These are phyloP conservation scores for Aethina tumida DNA, from an alignment of 1,140 invertebrate species.

Conservation along the genomic window DNA sequence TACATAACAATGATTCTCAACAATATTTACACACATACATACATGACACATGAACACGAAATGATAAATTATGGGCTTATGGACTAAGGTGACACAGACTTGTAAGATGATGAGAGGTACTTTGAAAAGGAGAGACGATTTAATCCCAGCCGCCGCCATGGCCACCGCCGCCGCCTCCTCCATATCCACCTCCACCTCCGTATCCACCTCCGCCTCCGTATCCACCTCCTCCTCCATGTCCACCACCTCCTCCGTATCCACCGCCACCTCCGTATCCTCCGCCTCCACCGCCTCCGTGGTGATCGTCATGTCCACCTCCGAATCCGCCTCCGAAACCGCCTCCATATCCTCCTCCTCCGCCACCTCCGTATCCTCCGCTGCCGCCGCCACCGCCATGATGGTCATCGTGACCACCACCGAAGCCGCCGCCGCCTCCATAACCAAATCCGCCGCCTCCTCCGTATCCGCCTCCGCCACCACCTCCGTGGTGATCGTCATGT, in stretches of 20 bases:
- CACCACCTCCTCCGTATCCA: conserved; percentile 11
- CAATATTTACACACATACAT: conserved; percentile 21
- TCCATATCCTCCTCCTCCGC: conserved; percentile 8
- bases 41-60: conserved; percentile 14
- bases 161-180: conserved; percentile 11
- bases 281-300: conserved; percentile 16
- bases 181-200: conserved; percentile 10
- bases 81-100: conserved; percentile 17
- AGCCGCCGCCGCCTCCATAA: conserved; percentile 11
- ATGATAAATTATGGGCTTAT: conserved; percentile 19
- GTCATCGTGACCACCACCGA: conserved; percentile 5
- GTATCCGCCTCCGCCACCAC: conserved; percentile 9
- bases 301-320: conserved; percentile 4
- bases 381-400: conserved; percentile 15
- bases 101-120: conserved; percentile 15
- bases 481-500: conserved; percentile 16
- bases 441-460: conserved; percentile 14
- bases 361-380: conserved; percentile 9
- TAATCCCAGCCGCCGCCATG: conserved; percentile 17
- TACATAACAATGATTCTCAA: conserved; percentile 10
- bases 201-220: conserved; percentile 11
- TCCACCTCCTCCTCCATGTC: conserved; percentile 12
- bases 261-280: conserved; percentile 15
- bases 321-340: conserved; percentile 13
- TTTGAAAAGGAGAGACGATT: conserved; percentile 9